A percentile compares a stretch with the other conserved stretches of the same genome.
These are phyloP conservation scores for Merluccius polli DNA, from an alignment of 2,797 vertebrate genomes.

Conservation along the genomic window DNA sequence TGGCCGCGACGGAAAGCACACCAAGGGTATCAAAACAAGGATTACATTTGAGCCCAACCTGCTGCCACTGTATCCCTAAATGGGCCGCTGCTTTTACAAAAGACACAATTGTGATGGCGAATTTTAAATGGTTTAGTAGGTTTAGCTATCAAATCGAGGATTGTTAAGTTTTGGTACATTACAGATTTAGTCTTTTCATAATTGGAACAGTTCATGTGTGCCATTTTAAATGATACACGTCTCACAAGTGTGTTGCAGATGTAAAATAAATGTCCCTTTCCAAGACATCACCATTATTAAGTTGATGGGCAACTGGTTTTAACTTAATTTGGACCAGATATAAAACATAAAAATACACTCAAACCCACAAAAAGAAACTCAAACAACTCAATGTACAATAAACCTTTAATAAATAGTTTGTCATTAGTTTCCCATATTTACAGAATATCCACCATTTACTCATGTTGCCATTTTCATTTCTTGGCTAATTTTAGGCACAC, in stretches of 20 bases:
- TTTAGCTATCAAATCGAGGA: neutral
- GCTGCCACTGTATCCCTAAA: neutral
- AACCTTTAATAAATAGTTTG: constrained; percentile 84
- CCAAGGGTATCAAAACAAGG: neutral
- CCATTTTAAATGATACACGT: neutral
- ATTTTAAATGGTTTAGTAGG: neutral
- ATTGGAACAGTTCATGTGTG: neutral
- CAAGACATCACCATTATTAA: neutral
- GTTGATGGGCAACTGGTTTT: neutral
- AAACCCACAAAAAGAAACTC: constrained; percentile 35
- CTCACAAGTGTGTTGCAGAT: neutral
- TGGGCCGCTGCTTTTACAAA: neutral
- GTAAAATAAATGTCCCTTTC: neutral
- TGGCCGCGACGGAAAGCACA: constrained; percentile 39
- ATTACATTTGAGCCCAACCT: constrained; percentile 8
- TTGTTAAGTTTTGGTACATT: neutral
- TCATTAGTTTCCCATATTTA: constrained; percentile 82
- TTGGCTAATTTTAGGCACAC: constrained; percentile 80
- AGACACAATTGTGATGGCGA: neutral
- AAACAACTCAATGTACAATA: constrained; percentile 71
- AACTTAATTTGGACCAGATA: neutral
- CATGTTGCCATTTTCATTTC: constrained; percentile 68
- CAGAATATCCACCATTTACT: constrained; percentile 73
- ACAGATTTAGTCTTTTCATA: neutral
- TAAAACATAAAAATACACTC: constrained; percentile 7